Evolutionary conservation across 2,888 invertebrate genomes (phyloP), one percentile per base, ranked within the genome.

Genomic region (Cataglyphis rosenhaueri): DNA sequence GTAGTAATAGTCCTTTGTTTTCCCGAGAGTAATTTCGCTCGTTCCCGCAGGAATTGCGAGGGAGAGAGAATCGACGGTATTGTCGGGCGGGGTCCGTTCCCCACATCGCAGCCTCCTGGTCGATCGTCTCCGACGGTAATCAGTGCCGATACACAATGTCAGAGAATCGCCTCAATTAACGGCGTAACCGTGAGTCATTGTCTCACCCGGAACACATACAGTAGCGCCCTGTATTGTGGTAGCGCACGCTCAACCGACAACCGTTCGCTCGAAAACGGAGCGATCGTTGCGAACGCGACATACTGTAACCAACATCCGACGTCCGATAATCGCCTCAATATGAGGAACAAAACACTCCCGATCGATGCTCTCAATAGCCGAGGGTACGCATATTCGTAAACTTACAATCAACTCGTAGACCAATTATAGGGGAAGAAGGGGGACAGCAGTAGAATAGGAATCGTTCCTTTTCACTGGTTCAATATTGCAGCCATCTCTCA

Each of bases 101-200:
- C 52, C n/a, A n/a, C n/a, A n/a, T 48, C 18, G 29, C 52, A 55
- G 25, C 48, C 61, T 78, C 35, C 66, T 73, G 52, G 18, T 44
- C 25, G 62, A 85, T 65, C 87, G 64, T 65, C 71, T 84, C 66
- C 25, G 29, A 59, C 44, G 48, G 25, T 71, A 38, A 55, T 52
- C 81, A 59, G 74, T 79, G 52, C 32, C 61, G 68, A 66, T 70
- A 84, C 86, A 87, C 86, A 87, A 87, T 82, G 82, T 79, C 57
- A 61, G 86, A 70, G 87, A 88, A 88, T 83, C 88, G 78, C 52
- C 62, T 48, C 86, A 84, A 87, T 88, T 88, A 88, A 88, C 83
- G 84, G 79, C 74, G 82, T 84, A 87, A 87, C 87, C 81, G 79
- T 84, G 83, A 81, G 78, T 74, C 84, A 87, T 88, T 88, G 88